Evolutionary conservation across 2,113 vertebrate species (phyloP), one percentile per base, ranked within the genome.

Genomic region (Trogon melanurus): DNA sequence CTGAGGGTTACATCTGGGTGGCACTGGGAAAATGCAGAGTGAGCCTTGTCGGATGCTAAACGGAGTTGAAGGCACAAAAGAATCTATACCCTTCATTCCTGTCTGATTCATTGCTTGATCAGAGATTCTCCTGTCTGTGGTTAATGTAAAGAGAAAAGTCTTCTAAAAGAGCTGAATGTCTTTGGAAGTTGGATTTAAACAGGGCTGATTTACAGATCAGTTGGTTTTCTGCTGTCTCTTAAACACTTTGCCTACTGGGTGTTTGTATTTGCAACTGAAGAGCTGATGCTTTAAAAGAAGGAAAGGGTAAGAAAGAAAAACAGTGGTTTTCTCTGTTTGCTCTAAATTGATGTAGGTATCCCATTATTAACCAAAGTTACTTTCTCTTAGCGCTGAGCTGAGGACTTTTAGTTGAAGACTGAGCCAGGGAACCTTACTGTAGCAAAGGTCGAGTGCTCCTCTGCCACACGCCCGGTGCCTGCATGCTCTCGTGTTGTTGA

Each of bases 121-220:
- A 13, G 10, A 36, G 64, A 18, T 84, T 79, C 20, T 74, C 38
- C 58, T 71, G 15, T 25, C 67, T 57, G n/a, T 34, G 56, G 19
- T 45, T 87, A 34, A 25, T 36, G 27, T 51, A n/a, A 71, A 60
- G 60, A 76, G 61, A 70, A 41, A 67, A 71, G 16, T 20, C 36
- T 78, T 38, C 13, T 70, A 78, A 41, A 72, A 16, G 41, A 69
- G 54, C 45, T 41, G 36, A 58, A 25, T n/a, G 47, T 69, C 74
- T 61, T 36, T 57, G 61, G 69, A 81, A 84, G 56, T 9, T 45
- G 58, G 21, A 5, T 70, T 79, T 85, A 14, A 82, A 71, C 11
- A 16, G 73, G 36, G 53, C 53, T 60, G 0, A 44, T 84, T 44
- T 61, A 66, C 36, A 71, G 44, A 23, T 58, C 1, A 0, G 2